These are phyloP conservation scores for Lycopodina hypogea DNA, from an alignment of 37 sponge, comb jelly and placozoan genomes.

Conservation along the genomic window DNA sequence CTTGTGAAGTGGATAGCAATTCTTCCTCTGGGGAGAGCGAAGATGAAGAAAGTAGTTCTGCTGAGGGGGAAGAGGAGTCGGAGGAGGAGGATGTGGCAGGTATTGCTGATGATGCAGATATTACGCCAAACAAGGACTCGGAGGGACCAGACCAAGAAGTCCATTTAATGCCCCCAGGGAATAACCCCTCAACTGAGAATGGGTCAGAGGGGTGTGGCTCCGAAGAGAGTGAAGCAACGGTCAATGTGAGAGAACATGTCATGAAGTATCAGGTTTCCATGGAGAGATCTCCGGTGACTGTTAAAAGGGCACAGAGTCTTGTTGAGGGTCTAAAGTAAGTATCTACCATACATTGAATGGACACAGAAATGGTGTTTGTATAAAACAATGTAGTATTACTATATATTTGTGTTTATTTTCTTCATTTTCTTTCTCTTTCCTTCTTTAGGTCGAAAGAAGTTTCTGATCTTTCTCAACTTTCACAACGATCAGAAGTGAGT, in stretches of 20 bases:
- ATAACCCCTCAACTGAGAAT: too few relatives aligned
- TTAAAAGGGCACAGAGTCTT: background rate
- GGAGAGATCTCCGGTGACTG: background rate
- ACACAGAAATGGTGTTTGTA: background rate
- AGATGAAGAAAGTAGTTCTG: background rate
- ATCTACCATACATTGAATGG: background rate
- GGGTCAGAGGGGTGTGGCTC: background rate
- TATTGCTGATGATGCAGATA: background rate
- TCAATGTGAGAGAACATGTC: constrained; percentile 12
- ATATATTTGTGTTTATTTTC: background rate
- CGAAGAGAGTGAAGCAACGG: background rate
- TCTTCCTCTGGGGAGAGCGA: background rate
- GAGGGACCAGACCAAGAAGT: too few relatives aligned
- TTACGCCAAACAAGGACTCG: too few relatives aligned
- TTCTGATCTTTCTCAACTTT: constrained; percentile 25
- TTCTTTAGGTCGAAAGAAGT: constrained; percentile 35
- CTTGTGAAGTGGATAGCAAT: background rate
- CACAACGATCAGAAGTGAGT: background rate
- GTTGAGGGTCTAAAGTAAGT: background rate
- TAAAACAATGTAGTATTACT: background rate
- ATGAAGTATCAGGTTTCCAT: background rate
- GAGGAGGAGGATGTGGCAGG: background rate
- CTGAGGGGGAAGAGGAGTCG: background rate
- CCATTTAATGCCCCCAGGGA: too few relatives aligned
- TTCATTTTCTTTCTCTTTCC: too few relatives aligned